Percentiles rank a stretch among this genome's conserved stretches.
phyloP scores from a whole-genome alignment of 2,888 invertebrate genomes.

The Druceiella hillmani region DNA sequence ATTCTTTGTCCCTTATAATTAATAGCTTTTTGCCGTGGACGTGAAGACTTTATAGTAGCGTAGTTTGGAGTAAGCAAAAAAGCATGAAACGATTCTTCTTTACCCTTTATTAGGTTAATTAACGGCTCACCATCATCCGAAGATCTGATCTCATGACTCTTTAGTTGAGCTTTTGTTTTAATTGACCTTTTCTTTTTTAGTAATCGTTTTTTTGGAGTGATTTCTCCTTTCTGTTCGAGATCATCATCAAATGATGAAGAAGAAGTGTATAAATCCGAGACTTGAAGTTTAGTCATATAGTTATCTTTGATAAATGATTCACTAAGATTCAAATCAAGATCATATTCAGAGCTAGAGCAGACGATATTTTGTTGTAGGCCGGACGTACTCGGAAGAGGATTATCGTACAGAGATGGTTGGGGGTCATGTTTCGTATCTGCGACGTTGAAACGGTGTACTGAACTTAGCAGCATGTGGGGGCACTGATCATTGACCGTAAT shows the following conservation, averaged over 20 bases:
- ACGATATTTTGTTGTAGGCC: conserved; percentile 20
- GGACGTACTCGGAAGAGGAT: conserved; percentile 23
- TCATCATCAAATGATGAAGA: conserved; percentile 21
- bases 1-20: conserved; percentile 23
- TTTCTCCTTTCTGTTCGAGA: conserved; percentile 19
- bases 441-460: conserved; percentile 20
- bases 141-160: conserved; percentile 17
- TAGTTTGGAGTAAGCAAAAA: conserved; percentile 25
- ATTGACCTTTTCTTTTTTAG: conserved; percentile 11
- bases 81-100: conserved; percentile 23
- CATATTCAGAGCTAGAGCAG: conserved; percentile 21
- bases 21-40: conserved; percentile 21
- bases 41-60: conserved; percentile 20
- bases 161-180: too few relatives aligned
- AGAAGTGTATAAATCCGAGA: conserved; percentile 23
- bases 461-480: conserved; percentile 18
- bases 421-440: conserved; percentile 21
- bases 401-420: conserved; percentile 23
- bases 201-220: conserved; percentile 22
- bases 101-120: conserved; percentile 18
- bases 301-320: conserved; percentile 23
- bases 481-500: too few relatives aligned
- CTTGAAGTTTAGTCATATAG: conserved; percentile 19
- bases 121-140: conserved; percentile 22
- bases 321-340: conserved; percentile 24